A percentile compares a stretch with the other conserved stretches of the same genome.
Conservation (phyloP, 2,797 vertebrate genomes). For the Thripadectes ignobilis region DNA sequence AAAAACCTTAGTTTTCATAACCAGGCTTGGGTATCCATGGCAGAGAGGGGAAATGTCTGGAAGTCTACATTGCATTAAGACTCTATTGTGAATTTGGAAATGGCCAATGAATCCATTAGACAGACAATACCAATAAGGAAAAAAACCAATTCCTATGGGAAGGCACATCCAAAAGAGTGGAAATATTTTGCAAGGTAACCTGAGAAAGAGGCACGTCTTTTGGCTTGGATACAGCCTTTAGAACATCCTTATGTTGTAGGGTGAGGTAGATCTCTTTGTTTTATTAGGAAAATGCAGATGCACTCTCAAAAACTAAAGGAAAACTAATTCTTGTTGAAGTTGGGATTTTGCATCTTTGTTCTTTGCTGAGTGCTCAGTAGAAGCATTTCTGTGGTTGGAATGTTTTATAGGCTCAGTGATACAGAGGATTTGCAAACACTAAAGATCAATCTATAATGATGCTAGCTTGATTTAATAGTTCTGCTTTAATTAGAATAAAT, state of each 20-base stretch:
- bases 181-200: background rate
- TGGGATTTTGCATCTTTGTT: background rate
- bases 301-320: background rate
- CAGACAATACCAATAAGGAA: background rate
- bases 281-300: background rate
- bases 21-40: background rate
- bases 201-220: background rate
- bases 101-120: background rate
- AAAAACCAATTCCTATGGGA: background rate
- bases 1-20: background rate
- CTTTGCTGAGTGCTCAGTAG: background rate
- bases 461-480: background rate
- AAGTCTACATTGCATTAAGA: background rate
- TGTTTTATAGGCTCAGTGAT: background rate
- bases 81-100: background rate
- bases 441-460: background rate
- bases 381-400: background rate
- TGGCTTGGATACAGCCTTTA: background rate
- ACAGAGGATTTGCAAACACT: background rate
- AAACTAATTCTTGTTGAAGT: background rate
- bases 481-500: background rate
- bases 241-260: background rate
- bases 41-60: background rate
- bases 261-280: background rate
- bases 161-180: background rate